A percentile compares a stretch with the other conserved stretches of the same genome.
phyloP scores from a whole-genome alignment of 2,888 invertebrate species.

The Liodrosophila aerea region DNA sequence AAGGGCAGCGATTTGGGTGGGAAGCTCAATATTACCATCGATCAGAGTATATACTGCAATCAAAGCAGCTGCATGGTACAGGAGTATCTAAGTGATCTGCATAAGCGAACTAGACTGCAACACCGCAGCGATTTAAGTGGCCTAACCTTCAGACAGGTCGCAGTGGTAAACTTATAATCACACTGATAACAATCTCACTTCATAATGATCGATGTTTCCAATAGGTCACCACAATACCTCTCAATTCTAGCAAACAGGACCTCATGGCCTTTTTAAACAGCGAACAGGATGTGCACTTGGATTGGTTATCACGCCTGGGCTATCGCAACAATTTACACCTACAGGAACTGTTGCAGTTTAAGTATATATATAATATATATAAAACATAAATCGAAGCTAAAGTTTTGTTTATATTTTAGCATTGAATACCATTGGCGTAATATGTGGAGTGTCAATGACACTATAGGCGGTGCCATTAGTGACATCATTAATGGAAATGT shows the following conservation, averaged over 20 bases:
- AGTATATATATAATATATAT: constrained; percentile 47
- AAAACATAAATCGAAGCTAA: not conserved
- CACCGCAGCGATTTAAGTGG: constrained; percentile 73
- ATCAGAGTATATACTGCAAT: constrained; percentile 68
- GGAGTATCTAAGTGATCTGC: constrained; percentile 64
- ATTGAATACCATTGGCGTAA: constrained; percentile 45
- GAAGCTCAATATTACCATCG: constrained; percentile 75
- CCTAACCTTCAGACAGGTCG: constrained; percentile 70
- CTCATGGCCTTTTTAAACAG: too few relatives aligned
- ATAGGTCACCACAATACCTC: constrained; percentile 59
- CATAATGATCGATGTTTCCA: not conserved
- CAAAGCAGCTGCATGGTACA: constrained; percentile 38
- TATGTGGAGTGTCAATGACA: constrained; percentile 70
- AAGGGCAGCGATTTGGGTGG: constrained; percentile 80
- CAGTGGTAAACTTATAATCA: constrained; percentile 61
- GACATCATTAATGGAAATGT: constrained; percentile 62
- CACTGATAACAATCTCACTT: not conserved
- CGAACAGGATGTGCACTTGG: constrained; percentile 44
- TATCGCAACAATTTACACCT: constrained; percentile 57
- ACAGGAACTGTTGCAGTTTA: constrained; percentile 69
- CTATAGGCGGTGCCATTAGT: constrained; percentile 74
- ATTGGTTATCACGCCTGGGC: constrained; percentile 69
- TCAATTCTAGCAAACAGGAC: constrained; percentile 44
- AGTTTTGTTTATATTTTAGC: constrained; percentile 34
- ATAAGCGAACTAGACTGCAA: constrained; percentile 57